Percentiles rank a stretch among this genome's conserved stretches.
phyloP scores from a whole-genome alignment of 2,888 invertebrate species.

The Melinaea menophilus region DNA sequence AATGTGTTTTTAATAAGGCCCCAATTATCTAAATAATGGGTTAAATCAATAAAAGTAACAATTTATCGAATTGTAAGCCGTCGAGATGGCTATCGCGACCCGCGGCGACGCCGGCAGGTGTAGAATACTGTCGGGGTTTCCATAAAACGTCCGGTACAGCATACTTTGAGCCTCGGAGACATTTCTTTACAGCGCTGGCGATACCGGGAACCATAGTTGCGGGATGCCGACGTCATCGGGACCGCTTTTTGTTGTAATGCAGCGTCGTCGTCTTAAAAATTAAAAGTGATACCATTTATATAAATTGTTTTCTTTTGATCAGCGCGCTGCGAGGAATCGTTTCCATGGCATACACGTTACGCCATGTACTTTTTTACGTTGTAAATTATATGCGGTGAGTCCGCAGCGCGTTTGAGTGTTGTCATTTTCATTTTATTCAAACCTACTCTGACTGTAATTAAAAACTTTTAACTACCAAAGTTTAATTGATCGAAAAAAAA shows the following conservation, averaged over 20 bases:
- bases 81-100: constrained; percentile 37
- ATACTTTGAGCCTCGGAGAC: constrained; percentile 50
- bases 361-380: background rate
- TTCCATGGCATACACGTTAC: constrained; percentile 13
- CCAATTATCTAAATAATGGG: constrained; percentile 19
- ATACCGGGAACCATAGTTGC: constrained; percentile 46
- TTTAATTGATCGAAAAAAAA: too few relatives aligned
- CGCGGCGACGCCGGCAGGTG: constrained; percentile 57
- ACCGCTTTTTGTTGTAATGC: constrained; percentile 26
- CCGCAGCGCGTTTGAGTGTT: too few relatives aligned
- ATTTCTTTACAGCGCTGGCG: constrained; percentile 50
- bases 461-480: too few relatives aligned
- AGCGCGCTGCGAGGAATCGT: constrained; percentile 15
- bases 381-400: background rate
- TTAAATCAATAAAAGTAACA: constrained; percentile 23
- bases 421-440: too few relatives aligned
- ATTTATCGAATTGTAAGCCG: constrained; percentile 23
- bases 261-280: constrained; percentile 30
- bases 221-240: constrained; percentile 27
- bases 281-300: constrained; percentile 32
- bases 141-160: constrained; percentile 49
- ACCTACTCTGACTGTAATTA: too few relatives aligned
- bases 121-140: constrained; percentile 36
- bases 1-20: constrained; percentile 35
- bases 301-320: constrained; percentile 26